A percentile compares a stretch with the other conserved stretches of the same genome.
These are phyloP conservation scores for Poecilia velifera DNA, from an alignment of 2,797 vertebrate genomes.

Conservation along the genomic window DNA sequence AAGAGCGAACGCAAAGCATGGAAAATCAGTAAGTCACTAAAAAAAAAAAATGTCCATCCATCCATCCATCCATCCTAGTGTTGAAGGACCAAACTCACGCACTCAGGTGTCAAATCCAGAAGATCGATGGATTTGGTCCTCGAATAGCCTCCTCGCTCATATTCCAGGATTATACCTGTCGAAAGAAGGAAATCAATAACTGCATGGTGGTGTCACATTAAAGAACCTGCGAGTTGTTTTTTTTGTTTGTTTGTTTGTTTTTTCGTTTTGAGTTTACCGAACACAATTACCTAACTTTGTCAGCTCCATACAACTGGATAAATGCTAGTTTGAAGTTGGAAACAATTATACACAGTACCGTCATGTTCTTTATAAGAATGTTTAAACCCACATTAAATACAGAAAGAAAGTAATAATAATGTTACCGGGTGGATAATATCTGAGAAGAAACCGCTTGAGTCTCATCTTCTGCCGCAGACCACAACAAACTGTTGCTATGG, in stretches of 20 bases:
- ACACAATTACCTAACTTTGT: neutral
- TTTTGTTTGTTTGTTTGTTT: too few relatives aligned
- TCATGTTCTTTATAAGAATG: neutral
- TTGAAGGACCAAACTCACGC: conserved; percentile 61
- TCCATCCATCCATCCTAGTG: neutral
- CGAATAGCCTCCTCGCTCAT: conserved; percentile 82
- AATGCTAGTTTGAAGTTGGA: neutral
- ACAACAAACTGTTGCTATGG: conserved; percentile 75
- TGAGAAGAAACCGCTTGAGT: conserved; percentile 87
- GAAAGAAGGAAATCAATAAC: conserved; percentile 1
- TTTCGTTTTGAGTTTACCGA: too few relatives aligned
- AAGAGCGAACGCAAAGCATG: neutral
- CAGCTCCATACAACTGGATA: neutral
- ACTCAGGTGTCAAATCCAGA: conserved; percentile 87
- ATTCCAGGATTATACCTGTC: conserved; percentile 93
- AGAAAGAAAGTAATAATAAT: neutral
- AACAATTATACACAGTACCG: neutral
- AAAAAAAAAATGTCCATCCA: too few relatives aligned
- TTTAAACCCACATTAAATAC: neutral
- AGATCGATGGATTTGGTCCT: conserved; percentile 92
- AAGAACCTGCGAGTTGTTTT: neutral
- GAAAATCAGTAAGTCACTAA: neutral
- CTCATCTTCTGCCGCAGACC: conserved; percentile 75
- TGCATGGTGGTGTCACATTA: neutral
- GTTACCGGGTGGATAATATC: conserved; percentile 89